Percentiles rank a stretch among this genome's conserved stretches.
These are phyloP conservation scores for Choloepus didactylus DNA, from an alignment of 2,797 vertebrate genomes.

Conservation along the genomic window DNA sequence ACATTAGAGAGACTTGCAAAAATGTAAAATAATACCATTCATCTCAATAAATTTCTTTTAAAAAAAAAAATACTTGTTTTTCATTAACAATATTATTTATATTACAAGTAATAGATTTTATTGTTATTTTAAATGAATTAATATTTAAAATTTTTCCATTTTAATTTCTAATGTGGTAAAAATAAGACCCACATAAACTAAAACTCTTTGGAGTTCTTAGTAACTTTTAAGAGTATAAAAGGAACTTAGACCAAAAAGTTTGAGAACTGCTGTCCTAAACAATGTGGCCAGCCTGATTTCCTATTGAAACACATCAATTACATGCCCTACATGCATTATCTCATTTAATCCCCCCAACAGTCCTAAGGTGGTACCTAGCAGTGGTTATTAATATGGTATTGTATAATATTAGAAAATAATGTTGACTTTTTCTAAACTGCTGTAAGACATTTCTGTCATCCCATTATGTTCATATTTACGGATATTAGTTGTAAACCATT, in stretches of 20 bases:
- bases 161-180: conserved; percentile 24
- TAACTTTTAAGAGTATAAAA: conserved; percentile 24
- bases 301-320: background rate
- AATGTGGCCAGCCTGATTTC: background rate
- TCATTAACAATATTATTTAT: conserved; percentile 30
- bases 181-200: background rate
- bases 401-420: background rate
- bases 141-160: conserved; percentile 26
- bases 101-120: conserved; percentile 55
- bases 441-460: background rate
- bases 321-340: background rate
- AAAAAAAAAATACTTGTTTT: conserved; percentile 58
- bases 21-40: conserved; percentile 54
- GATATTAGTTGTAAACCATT: background rate
- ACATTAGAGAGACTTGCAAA: conserved; percentile 57
- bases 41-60: conserved; percentile 50
- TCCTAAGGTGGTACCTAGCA: too few species aligned
- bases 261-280: background rate
- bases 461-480: background rate
- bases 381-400: too few species aligned
- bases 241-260: conserved; percentile 28
- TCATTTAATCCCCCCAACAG: background rate
- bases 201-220: conserved; percentile 29
- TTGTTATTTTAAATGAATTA: conserved; percentile 58
- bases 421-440: background rate